Evolutionary conservation across 2,797 vertebrate genomes (phyloP).

Genomic region (Channallabes apus): DNA sequence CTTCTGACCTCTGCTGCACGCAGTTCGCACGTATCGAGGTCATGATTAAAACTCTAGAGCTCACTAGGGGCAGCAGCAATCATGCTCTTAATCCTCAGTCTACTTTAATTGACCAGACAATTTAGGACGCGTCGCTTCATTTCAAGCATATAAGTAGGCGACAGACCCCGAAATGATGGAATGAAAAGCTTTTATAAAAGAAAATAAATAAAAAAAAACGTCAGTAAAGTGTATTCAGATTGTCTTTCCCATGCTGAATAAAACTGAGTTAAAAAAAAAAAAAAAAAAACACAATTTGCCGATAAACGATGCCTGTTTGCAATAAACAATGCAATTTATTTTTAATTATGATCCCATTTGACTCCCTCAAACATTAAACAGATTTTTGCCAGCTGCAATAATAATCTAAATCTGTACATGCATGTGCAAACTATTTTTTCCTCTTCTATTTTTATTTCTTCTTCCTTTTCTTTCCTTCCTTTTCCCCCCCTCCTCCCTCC

Average conservation of each 20-base stretch:
- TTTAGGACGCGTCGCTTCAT: too few relatives aligned
- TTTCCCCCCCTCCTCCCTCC: not conserved
- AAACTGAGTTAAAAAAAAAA: not conserved
- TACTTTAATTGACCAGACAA: too few relatives aligned
- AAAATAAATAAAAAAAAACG: too few relatives aligned
- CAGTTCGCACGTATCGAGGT: too few relatives aligned
- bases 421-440: not conserved
- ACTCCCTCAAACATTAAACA: not conserved
- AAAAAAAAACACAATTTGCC: not conserved
- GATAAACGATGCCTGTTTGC: not conserved
- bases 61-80: not conserved
- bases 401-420: conserved; percentile 8
- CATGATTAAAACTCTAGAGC: not conserved
- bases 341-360: not conserved
- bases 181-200: too few relatives aligned
- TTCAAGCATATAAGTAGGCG: too few relatives aligned
- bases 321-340: not conserved
- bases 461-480: conserved; percentile 15
- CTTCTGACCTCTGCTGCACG: not conserved
- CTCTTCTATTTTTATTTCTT: conserved; percentile 9
- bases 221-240: too few relatives aligned
- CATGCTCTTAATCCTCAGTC: not conserved
- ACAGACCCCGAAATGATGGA: too few relatives aligned
- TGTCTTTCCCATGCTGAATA: too few relatives aligned
- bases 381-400: not conserved